Evolutionary conservation across 2,888 invertebrate species (phyloP).

Genomic region (Blomia tropicalis): DNA sequence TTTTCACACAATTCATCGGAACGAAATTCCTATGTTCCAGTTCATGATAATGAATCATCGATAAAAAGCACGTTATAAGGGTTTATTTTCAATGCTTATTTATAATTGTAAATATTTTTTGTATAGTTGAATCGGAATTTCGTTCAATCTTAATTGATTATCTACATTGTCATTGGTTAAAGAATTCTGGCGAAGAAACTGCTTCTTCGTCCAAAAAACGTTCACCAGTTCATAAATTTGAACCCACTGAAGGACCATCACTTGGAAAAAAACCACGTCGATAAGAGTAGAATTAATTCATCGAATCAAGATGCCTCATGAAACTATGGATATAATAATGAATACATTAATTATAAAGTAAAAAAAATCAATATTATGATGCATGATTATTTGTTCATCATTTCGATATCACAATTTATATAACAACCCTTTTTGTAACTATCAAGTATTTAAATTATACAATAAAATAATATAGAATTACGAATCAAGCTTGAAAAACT

Average conservation of each 20-base stretch:
- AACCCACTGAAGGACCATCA: too few species aligned
- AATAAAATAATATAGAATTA: too few species aligned
- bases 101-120: background rate
- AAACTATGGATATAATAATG: background rate
- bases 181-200: background rate
- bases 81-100: background rate
- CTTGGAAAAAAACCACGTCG: too few species aligned
- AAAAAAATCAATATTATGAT: too few species aligned
- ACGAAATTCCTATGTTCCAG: background rate
- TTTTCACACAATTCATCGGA: background rate
- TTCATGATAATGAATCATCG: background rate
- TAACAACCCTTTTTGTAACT: too few species aligned
- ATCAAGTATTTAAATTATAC: too few species aligned
- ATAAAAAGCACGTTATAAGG: background rate
- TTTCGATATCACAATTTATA: too few species aligned
- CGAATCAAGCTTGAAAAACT: too few species aligned
- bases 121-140: constrained; percentile 3
- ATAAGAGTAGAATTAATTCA: too few species aligned
- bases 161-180: background rate
- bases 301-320: background rate
- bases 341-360: too few species aligned
- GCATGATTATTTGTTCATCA: too few species aligned
- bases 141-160: background rate
- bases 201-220: background rate
- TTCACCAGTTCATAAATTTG: too few species aligned